Evolutionary conservation across 2,888 invertebrate species (phyloP), one percentile per base, ranked within the genome.

Genomic region (Cheilosia grossa): DNA sequence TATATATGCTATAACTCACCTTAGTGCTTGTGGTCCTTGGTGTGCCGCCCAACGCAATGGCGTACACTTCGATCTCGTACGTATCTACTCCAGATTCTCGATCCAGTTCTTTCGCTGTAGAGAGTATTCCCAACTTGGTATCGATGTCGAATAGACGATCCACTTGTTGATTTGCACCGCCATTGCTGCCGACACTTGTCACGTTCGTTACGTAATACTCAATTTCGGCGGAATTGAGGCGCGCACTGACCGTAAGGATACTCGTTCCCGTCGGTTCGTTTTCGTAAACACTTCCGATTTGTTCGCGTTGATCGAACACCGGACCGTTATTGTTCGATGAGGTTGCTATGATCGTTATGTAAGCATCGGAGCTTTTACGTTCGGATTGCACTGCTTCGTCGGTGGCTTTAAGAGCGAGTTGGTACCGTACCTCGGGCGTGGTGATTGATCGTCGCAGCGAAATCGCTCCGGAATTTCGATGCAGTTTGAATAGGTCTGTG

Each of bases 141-240:
- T 98, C 98, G 89, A 99, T 96, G 90, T 97, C 97, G 91, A 99
- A 99, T 89, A 97, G 93, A 89, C 97, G 94, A 93, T 97, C 97
- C 90, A 97, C 96, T 93, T 96, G 96, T 88, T 93, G 94, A 61
- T 78, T 75, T n/a, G 74, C 19, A 4, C 80, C 70, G 40, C 81
- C 63, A 47, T 40, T 63, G 33, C 53, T 54, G 54, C 87, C 87
- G 63, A 88, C 87, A 19, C 90, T 88, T 89, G 96, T 96, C 92
- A 96, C 96, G 93, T 96, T 96, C 89, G 97, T 97, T 91, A 98
- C 96, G 93, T 97, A 98, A 93, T 97, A 98, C 92, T 97, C 97
- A 91, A 98, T 94, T 89, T 95, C 94, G 70, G 94, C 94, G 89
- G 94, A 93, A 87, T 92, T 92, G 88, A 94, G 94, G 87, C 94